A percentile compares a stretch with the other conserved stretches of the same genome.
Evolutionary conservation across 2,888 invertebrate species (phyloP).

Genomic region (Agonum fuliginosum): DNA sequence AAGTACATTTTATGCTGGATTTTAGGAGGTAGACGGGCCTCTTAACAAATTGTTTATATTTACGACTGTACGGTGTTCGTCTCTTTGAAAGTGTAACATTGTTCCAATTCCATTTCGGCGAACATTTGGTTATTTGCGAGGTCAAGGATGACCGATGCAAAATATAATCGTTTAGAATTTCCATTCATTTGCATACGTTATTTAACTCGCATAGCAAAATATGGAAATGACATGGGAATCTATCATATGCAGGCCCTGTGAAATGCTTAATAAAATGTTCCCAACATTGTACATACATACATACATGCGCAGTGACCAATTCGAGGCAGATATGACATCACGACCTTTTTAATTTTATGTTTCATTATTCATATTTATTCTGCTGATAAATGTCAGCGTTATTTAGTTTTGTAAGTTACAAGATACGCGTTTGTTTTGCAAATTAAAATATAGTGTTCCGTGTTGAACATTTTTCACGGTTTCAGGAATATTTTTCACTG

Average conservation of each 20-base stretch:
- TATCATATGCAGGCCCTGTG: slow-evolving; percentile 46
- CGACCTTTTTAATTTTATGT: slow-evolving; percentile 1
- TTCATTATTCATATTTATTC: slow-evolving; percentile 37
- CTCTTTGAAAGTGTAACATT: no score
- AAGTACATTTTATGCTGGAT: no score
- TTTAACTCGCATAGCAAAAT: slow-evolving; percentile 55
- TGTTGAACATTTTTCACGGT: no score
- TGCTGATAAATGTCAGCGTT: background rate
- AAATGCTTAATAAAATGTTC: slow-evolving; percentile 44
- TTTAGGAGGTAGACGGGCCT: no score
- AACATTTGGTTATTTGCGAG: background rate
- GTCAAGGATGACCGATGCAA: slow-evolving; percentile 54
- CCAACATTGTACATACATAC: slow-evolving; percentile 30
- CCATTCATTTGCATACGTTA: slow-evolving; percentile 54
- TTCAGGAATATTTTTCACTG: no score
- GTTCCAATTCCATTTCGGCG: no score
- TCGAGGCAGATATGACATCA: background rate
- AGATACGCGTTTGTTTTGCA: background rate
- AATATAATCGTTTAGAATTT: slow-evolving; percentile 57
- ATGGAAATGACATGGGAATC: slow-evolving; percentile 52
- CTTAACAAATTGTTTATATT: no score
- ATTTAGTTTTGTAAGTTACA: background rate
- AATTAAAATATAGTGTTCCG: background rate
- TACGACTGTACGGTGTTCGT: no score
- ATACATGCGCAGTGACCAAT: slow-evolving; percentile 39